Evolutionary conservation across 2,113 vertebrate genomes (phyloP).

Genomic region (Eudyptes chrysolophus): DNA sequence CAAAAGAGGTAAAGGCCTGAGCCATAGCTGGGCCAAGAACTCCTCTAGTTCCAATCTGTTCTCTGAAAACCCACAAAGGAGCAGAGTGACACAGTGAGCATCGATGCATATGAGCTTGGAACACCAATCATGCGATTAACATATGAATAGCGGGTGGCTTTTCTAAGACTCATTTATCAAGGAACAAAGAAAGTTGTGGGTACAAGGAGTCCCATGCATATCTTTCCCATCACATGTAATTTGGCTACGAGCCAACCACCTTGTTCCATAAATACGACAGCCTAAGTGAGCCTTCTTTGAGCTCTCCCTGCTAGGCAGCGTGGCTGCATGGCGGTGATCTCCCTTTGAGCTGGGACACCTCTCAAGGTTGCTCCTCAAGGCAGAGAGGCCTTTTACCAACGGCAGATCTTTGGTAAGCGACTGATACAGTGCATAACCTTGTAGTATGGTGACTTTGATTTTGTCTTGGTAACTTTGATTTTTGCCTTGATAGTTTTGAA

Average conservation of each 20-base stretch:
- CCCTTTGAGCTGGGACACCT: not conserved
- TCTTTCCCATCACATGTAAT: too few relatives aligned
- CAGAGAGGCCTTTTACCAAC: not conserved
- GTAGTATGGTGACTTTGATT: not conserved
- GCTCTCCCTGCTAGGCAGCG: not conserved
- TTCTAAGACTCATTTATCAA: not conserved
- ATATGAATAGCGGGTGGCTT: not conserved
- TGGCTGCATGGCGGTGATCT: not conserved
- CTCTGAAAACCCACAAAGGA: not conserved
- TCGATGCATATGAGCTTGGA: not conserved
- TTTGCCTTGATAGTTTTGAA: not conserved
- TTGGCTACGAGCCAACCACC: not conserved
- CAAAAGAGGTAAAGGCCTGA: not conserved
- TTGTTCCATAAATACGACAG: not conserved
- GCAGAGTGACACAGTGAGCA: not conserved
- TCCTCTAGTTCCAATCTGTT: not conserved
- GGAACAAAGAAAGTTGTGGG: not conserved
- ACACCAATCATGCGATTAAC: not conserved
- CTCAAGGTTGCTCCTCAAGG: not conserved
- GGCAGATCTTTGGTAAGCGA: not conserved
- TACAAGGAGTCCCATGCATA: not conserved
- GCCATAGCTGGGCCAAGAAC: not conserved
- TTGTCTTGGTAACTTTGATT: not conserved
- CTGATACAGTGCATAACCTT: not conserved
- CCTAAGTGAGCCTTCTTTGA: not conserved